Percentiles rank a stretch among this genome's conserved stretches.
phyloP scores from a whole-genome alignment of 2,113 vertebrate genomes.

The Eurystomus gularis region DNA sequence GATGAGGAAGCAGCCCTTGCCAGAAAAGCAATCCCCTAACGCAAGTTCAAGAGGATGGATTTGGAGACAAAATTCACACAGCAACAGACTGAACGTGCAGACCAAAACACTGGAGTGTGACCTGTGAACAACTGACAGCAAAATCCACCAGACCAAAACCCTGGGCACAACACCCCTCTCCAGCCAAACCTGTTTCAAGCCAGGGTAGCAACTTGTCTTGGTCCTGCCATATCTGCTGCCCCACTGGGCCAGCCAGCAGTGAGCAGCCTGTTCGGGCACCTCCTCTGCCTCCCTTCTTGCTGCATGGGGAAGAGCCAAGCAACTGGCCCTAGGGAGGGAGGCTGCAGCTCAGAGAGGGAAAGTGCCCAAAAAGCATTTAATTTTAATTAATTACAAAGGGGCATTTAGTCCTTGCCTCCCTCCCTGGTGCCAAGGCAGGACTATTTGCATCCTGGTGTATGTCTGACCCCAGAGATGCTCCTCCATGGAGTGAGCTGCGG shows the following conservation, averaged over 20 bases:
- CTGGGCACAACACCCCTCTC: background rate
- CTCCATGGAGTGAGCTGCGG: background rate
- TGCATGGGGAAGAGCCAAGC: fast-evolving
- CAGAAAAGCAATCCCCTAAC: background rate
- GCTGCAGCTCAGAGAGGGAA: background rate
- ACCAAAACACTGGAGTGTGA: fast-evolving
- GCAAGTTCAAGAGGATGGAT: background rate
- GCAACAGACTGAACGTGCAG: fast-evolving
- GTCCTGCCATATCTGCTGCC: background rate
- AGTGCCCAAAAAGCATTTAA: background rate
- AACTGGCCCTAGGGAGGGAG: background rate
- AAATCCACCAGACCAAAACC: background rate
- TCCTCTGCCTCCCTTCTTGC: background rate
- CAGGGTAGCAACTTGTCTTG: background rate
- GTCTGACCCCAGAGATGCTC: background rate
- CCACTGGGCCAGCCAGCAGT: background rate
- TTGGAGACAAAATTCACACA: background rate
- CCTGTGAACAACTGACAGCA: background rate
- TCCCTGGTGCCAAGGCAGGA: background rate
- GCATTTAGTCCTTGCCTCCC: background rate
- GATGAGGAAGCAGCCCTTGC: background rate
- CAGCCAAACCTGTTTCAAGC: background rate
- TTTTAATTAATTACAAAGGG: background rate
- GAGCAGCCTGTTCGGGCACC: fast-evolving
- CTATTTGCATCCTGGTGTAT: background rate